Conservation (phyloP, 30 jellyfish, hydroid and myxozoan genomes). For the Mastigias papua region DNA sequence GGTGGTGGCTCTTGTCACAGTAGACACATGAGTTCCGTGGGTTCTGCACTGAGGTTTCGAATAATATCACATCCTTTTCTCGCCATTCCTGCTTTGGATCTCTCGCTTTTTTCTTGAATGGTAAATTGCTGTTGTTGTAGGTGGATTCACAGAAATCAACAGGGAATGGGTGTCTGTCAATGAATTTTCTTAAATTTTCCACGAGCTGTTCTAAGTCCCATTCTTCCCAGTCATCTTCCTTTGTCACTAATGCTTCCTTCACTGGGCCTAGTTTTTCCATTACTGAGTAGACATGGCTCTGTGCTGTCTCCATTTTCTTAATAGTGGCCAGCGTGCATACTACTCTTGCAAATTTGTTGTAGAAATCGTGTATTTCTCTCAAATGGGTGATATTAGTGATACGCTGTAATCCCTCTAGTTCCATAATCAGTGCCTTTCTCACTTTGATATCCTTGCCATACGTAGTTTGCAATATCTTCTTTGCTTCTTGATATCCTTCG, state of each 20-base stretch:
- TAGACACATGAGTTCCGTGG: not conserved
- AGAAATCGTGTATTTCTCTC: constrained; percentile 55
- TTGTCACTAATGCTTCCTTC: constrained; percentile 27
- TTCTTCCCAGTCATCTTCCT: constrained; percentile 49
- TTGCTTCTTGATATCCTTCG: constrained; percentile 44
- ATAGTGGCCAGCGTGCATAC: constrained; percentile 56
- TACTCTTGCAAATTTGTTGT: constrained; percentile 55
- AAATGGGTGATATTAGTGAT: constrained; percentile 15
- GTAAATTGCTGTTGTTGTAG: not conserved
- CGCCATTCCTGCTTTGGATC: not conserved
- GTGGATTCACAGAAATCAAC: no score
- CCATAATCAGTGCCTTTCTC: no score
- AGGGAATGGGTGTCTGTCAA: constrained; percentile 63
- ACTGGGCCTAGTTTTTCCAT: constrained; percentile 71
- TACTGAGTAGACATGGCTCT: constrained; percentile 39
- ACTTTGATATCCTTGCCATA: constrained; percentile 52
- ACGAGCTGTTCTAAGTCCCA: constrained; percentile 61
- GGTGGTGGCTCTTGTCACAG: not conserved
- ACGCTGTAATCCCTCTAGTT: not conserved
- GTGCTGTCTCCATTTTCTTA: constrained; percentile 63
- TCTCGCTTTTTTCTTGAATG: not conserved
- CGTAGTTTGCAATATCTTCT: constrained; percentile 33
- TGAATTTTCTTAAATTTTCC: constrained; percentile 40
- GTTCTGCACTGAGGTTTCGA: constrained; percentile 4
- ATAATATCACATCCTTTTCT: not conserved